Base-by-base conservation (phyloP, 1,140 invertebrate genomes). In the Zaprionus vittiger region DNA sequence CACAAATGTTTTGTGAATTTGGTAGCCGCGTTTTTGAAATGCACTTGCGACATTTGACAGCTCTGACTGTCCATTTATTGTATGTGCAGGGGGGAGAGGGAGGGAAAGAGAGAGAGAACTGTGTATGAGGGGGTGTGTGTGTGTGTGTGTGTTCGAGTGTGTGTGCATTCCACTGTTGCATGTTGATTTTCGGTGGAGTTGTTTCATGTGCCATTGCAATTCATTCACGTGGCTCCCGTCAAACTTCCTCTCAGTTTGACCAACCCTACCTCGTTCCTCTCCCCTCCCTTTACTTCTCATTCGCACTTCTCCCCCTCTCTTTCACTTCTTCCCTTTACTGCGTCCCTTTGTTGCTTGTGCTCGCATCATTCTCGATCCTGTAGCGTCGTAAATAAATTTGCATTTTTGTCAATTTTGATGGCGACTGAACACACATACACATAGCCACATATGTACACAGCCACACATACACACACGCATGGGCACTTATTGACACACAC, bases 321-420 rank as follows among this genome's bases (percentile, higher is more conserved):
- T 7, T 11, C 31, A 38, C 12, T 24, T 2, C 11, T 17, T 22
- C 57, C 57, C 24, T 12, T 14, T 41, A 14, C 41, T 37, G 17
- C 22, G 24, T 41, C 20, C 22, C 22, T 20, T 52, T 52, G 22
- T 17, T 65, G 52, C 63, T 26, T 22, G 31, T 65, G 49, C 31
- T 31, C 44, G 61, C 38, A 62, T 73, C 79, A 70, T 77, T 59
- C 77, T 73, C 76, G 83, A 76, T 78, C 69, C 77, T 70, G 80
- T 70, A 64, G 81, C 89, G 74, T 84, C 80, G 81, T 89, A 89
- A 89, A 89, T 89, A 89, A 89, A 89, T 89, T 89, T 90, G 81
- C 81, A 90, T 89, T 89, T 89, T 89, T 87, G 84, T 87, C 84
- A 87, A 87, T 87, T 87, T 84, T 84, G 81, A 89, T 84, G 76